phyloP scores from a whole-genome alignment of 2,888 invertebrate genomes.

The Amiota minor region DNA sequence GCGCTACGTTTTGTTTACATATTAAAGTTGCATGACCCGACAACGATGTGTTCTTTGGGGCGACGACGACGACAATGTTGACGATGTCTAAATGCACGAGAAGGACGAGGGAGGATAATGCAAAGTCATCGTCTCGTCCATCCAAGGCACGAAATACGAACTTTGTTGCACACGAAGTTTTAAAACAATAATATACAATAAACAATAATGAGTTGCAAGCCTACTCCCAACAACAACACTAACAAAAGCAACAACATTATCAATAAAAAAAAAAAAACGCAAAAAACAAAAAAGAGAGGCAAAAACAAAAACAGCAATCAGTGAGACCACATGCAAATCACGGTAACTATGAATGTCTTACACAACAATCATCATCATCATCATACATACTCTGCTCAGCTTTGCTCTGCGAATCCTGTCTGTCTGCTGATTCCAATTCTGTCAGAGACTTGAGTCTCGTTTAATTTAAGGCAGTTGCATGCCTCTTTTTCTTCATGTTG shows the following conservation, averaged over 20 bases:
- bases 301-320: slow-evolving; percentile 30
- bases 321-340: slow-evolving; percentile 35
- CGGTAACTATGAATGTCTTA: slow-evolving; percentile 7
- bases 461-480: neutral
- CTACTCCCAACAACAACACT: slow-evolving; percentile 20
- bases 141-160: slow-evolving; percentile 39
- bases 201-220: slow-evolving; percentile 12
- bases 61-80: slow-evolving; percentile 23
- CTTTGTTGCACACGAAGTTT: slow-evolving; percentile 38
- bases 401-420: slow-evolving; percentile 1
- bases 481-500: too few species aligned
- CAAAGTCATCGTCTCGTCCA: neutral
- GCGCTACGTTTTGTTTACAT: slow-evolving; percentile 67
- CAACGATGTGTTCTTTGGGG: slow-evolving; percentile 11
- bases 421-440: neutral
- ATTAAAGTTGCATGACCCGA: slow-evolving; percentile 71
- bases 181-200: slow-evolving; percentile 40
- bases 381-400: neutral
- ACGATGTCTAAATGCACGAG: neutral
- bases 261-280: neutral
- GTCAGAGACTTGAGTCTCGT: slow-evolving; percentile 38
- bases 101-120: neutral
- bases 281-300: neutral
- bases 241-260: slow-evolving; percentile 17
- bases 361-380: neutral